These are phyloP conservation scores for Scartelaos histophorus DNA, from an alignment of 2,113 vertebrate genomes.

Conservation along the genomic window DNA sequence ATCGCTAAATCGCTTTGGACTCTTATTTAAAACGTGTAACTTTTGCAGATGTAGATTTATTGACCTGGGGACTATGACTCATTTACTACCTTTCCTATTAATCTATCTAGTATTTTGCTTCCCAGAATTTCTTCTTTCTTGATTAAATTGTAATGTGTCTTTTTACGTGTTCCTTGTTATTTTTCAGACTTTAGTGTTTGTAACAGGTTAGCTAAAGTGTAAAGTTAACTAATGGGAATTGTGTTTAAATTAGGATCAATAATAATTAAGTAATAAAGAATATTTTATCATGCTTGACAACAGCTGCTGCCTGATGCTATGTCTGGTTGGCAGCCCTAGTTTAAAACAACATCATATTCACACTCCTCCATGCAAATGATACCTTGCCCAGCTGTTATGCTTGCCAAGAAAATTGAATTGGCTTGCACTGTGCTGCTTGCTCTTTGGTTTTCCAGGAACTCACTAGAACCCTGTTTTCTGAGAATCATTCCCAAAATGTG, in stretches of 20 bases:
- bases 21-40: constrained; percentile 1
- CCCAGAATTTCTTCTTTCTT: constrained; percentile 10
- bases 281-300: constrained; percentile 15
- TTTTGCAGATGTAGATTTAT: constrained; percentile 7
- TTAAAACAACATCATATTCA: constrained; percentile 39
- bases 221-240: background rate
- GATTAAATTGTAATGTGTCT: constrained; percentile 6
- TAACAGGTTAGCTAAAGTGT: background rate
- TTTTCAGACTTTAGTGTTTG: constrained; percentile 5
- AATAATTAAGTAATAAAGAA: background rate
- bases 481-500: constrained; percentile 49
- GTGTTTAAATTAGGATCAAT: background rate
- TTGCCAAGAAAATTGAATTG: background rate
- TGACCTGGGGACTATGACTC: constrained; percentile 14
- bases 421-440: constrained; percentile 37
- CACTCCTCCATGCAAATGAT: constrained; percentile 45
- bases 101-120: constrained; percentile 17
- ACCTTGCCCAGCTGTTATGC: constrained; percentile 35
- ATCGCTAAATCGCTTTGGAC: background rate
- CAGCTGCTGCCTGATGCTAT: constrained; percentile 18
- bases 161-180: constrained; percentile 10
- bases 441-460: constrained; percentile 63
- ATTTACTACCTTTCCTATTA: constrained; percentile 14
- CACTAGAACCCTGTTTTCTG: constrained; percentile 56
- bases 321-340: constrained; percentile 42